Evolutionary conservation across 2,113 vertebrate species (phyloP).

Genomic region (Engystomops pustulosus): DNA sequence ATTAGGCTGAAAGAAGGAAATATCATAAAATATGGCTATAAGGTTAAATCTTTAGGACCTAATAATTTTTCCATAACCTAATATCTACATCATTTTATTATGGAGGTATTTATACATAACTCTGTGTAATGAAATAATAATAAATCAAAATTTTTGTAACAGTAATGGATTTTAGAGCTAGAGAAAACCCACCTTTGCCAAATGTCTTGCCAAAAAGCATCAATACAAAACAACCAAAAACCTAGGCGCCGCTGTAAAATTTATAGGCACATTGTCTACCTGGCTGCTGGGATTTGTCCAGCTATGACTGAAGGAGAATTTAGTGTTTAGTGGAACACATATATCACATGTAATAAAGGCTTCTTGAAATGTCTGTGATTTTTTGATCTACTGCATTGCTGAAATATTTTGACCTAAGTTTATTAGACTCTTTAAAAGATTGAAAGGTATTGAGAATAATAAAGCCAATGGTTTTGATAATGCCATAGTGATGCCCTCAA

Average conservation of each 20-base stretch:
- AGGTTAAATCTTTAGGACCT: no score
- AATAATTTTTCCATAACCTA: no score
- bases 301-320: constrained; percentile 1
- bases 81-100: no score
- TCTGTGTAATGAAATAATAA: no score
- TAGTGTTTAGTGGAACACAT: neutral
- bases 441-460: neutral
- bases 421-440: neutral
- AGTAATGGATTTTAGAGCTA: no score
- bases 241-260: neutral
- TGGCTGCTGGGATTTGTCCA: neutral
- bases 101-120: no score
- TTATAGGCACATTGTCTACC: constrained; percentile 13
- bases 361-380: neutral
- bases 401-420: neutral
- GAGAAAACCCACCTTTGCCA: no score
- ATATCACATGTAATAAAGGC: constrained; percentile 7
- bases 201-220: neutral
- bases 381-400: constrained; percentile 2
- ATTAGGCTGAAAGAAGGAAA: no score
- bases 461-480: neutral
- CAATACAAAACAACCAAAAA: neutral
- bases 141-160: no score
- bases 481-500: neutral
- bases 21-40: no score